These are phyloP conservation scores for Trematomus loennbergii DNA, from an alignment of 2,113 vertebrate genomes.

Conservation along the genomic window DNA sequence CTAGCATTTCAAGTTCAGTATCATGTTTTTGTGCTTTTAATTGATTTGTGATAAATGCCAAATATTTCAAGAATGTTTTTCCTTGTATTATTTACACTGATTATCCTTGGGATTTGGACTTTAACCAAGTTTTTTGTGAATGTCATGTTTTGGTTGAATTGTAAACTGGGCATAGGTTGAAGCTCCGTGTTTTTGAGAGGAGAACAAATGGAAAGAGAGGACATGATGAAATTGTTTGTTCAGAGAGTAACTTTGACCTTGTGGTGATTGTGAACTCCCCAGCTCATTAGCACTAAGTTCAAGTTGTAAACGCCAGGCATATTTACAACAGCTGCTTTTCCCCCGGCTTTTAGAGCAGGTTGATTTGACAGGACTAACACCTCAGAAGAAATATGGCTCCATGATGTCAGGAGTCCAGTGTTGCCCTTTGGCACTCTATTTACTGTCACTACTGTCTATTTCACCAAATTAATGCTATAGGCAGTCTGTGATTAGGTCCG, in stretches of 20 bases:
- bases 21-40: neutral
- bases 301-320: conserved; percentile 4
- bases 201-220: neutral
- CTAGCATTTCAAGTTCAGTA: too few relatives aligned
- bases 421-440: neutral
- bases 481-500: neutral
- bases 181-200: neutral
- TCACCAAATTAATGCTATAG: too few relatives aligned
- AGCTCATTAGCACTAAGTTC: conserved; percentile 9
- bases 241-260: neutral
- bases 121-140: neutral
- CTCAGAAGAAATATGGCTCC: neutral
- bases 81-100: neutral
- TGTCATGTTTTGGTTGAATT: neutral
- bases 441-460: neutral
- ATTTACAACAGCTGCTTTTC: conserved; percentile 19
- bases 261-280: conserved; percentile 12
- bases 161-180: neutral
- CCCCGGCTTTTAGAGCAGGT: neutral
- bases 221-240: neutral
- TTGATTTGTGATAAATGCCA: neutral
- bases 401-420: neutral
- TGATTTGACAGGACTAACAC: neutral
- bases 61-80: neutral
- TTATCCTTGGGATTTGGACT: neutral